Evolutionary conservation across 2,113 vertebrate genomes (phyloP).

Genomic region (Phalacrocorax carbo): DNA sequence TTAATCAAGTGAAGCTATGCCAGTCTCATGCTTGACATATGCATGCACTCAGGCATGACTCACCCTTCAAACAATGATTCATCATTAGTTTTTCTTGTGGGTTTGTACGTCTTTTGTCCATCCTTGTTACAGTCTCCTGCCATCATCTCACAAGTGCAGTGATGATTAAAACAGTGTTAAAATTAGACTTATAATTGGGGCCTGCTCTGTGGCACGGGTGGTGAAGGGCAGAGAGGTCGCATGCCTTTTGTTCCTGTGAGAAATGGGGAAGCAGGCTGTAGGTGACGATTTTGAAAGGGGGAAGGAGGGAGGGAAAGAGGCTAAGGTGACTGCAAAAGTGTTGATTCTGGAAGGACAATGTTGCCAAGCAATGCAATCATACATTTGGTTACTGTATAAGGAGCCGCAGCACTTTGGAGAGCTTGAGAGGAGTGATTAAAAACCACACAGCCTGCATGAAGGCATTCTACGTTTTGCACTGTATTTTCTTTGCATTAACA

Average conservation of each 20-base stretch:
- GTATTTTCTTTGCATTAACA: background rate
- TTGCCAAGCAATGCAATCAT: background rate
- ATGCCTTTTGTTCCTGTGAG: background rate
- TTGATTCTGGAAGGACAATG: background rate
- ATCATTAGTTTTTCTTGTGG: slow-evolving; percentile 40
- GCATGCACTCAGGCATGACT: slow-evolving; percentile 47
- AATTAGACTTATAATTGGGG: background rate
- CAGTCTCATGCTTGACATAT: slow-evolving; percentile 36
- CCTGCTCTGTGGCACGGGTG: fast-evolving
- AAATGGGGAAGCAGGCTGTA: background rate
- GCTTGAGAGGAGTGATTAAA: background rate
- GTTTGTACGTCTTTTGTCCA: slow-evolving; percentile 48
- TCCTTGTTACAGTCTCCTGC: background rate
- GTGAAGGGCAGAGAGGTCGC: background rate
- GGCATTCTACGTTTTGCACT: background rate
- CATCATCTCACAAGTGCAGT: background rate
- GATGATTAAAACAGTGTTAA: background rate
- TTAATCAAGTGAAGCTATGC: slow-evolving; percentile 55
- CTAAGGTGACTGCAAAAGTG: background rate
- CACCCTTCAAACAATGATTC: slow-evolving; percentile 51
- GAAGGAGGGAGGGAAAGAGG: background rate
- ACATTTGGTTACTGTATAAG: background rate
- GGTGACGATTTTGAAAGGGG: background rate
- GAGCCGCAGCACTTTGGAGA: background rate
- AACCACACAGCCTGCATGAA: background rate